phyloP scores from a whole-genome alignment of 2,797 vertebrate genomes.

The Acanthopagrus latus region DNA sequence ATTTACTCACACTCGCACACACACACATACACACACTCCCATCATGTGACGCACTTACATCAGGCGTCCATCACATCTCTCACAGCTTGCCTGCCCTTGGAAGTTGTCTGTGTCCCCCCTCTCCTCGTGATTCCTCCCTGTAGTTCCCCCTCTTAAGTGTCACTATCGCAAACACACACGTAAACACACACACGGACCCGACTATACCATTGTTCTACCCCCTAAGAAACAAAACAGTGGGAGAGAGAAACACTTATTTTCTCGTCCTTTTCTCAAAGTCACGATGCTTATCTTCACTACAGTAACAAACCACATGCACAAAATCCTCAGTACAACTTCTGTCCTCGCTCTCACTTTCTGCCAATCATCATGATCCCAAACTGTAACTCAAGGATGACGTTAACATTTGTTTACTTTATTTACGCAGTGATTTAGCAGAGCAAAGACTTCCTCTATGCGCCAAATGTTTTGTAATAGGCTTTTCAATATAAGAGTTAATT shows the following conservation, averaged over 20 bases:
- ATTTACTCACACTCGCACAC: slow-evolving; percentile 67
- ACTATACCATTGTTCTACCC: slow-evolving; percentile 17
- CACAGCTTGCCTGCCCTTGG: slow-evolving; percentile 69
- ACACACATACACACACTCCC: slow-evolving; percentile 24
- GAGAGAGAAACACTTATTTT: slow-evolving; percentile 38
- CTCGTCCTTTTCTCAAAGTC: slow-evolving; percentile 64
- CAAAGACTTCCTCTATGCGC: background rate
- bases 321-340: slow-evolving; percentile 11
- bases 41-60: slow-evolving; percentile 55
- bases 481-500: slow-evolving; percentile 10
- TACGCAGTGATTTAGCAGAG: slow-evolving; percentile 21
- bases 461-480: slow-evolving; percentile 32
- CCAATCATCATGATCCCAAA: slow-evolving; percentile 13
- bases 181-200: background rate
- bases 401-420: slow-evolving; percentile 47
- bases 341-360: background rate
- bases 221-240: slow-evolving; percentile 44
- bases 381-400: slow-evolving; percentile 21
- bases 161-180: slow-evolving; percentile 5
- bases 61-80: slow-evolving; percentile 71
- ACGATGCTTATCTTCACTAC: slow-evolving; percentile 33
- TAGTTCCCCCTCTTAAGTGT: slow-evolving; percentile 37
- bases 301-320: slow-evolving; percentile 36
- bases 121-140: slow-evolving; percentile 46
- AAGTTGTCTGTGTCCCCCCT: slow-evolving; percentile 38